Evolutionary conservation across 2,797 vertebrate species (phyloP).

Genomic region (Melopsittacus undulatus): DNA sequence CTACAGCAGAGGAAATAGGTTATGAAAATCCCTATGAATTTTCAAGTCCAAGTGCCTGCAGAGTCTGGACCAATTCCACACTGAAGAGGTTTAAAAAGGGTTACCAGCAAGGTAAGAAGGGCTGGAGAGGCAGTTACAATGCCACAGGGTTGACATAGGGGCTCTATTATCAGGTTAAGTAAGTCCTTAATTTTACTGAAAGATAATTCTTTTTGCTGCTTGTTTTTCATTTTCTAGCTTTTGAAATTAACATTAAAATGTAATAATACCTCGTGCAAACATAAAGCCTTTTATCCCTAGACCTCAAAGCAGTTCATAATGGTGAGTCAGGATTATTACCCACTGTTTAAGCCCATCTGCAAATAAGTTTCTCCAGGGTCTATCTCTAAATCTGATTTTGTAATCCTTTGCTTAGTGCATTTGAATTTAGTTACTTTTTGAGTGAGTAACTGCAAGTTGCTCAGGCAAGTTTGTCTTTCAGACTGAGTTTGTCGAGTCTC

Average conservation of each 20-base stretch:
- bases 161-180: conserved; percentile 22
- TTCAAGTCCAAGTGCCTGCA: neutral
- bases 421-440: conserved; percentile 48
- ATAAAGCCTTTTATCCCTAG: conserved; percentile 57
- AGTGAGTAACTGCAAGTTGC: conserved; percentile 27
- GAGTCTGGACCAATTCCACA: neutral
- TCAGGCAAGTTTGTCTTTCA: conserved; percentile 37
- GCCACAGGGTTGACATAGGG: neutral
- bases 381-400: conserved; percentile 59
- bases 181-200: conserved; percentile 24
- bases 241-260: conserved; percentile 59
- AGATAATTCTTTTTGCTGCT: neutral
- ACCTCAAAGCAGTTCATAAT: conserved; percentile 60
- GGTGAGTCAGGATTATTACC: conserved; percentile 60
- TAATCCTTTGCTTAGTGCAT: conserved; percentile 38
- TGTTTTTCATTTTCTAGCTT: conserved; percentile 36
- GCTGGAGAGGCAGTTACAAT: neutral
- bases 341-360: conserved; percentile 54
- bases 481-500: neutral
- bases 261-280: conserved; percentile 41
- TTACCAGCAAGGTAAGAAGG: neutral
- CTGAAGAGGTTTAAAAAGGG: neutral
- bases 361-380: conserved; percentile 61
- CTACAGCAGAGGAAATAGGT: neutral
- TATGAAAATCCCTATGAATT: conserved; percentile 14